Evolutionary conservation across 1,140 invertebrate species (phyloP).

Genomic region (Drosophila oshimai): DNA sequence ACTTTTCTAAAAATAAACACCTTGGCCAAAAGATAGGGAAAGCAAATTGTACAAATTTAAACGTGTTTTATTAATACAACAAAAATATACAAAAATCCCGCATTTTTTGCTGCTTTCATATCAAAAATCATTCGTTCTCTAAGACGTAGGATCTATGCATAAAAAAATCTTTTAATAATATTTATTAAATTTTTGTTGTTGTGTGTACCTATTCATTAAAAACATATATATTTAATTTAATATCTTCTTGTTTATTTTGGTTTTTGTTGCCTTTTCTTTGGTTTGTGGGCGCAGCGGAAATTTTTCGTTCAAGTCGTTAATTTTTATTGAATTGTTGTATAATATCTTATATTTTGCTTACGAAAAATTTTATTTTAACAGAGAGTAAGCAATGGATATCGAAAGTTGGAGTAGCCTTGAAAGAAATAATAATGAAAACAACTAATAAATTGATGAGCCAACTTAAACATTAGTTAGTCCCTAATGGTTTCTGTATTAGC

Average conservation of each 20-base stretch:
- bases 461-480: not conserved
- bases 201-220: slow-evolving; percentile 15
- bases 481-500: not conserved
- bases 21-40: slow-evolving; percentile 7
- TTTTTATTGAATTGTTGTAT: slow-evolving; percentile 71
- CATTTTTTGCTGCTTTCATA: not conserved
- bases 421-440: not conserved
- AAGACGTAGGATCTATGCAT: slow-evolving; percentile 8
- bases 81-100: slow-evolving; percentile 27
- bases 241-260: slow-evolving; percentile 48
- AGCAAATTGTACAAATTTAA: slow-evolving; percentile 47
- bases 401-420: not conserved
- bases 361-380: slow-evolving; percentile 39
- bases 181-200: slow-evolving; percentile 28
- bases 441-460: not conserved
- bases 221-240: slow-evolving; percentile 34
- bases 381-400: not conserved
- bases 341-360: slow-evolving; percentile 44
- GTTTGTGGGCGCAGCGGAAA: slow-evolving; percentile 57
- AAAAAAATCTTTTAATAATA: slow-evolving; percentile 29
- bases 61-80: slow-evolving; percentile 64
- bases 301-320: slow-evolving; percentile 66
- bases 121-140: slow-evolving; percentile 10
- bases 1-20: slow-evolving; percentile 60
- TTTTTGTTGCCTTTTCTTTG: slow-evolving; percentile 35